Evolutionary conservation across 53 echinoderm and acorn worm genomes (phyloP), one percentile per base, ranked within the genome.

Genomic region (Paracentrotus lividus): DNA sequence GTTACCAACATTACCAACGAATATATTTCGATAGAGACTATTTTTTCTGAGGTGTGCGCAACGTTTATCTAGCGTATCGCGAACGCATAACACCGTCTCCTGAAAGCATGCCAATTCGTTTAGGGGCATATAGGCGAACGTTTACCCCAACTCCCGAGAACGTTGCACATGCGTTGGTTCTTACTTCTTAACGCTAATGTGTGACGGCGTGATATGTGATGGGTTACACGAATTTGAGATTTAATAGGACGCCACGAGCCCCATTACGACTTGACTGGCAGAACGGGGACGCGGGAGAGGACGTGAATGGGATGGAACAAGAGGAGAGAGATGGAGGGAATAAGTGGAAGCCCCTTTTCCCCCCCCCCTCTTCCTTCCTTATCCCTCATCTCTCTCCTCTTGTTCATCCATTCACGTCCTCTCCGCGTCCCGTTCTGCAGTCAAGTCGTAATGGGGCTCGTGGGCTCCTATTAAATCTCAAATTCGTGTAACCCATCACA

Each of bases 161-260:
- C n/a, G n/a, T n/a, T n/a, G n/a, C n/a, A n/a, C n/a, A n/a, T n/a
- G n/a, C n/a, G n/a, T n/a, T n/a, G n/a, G n/a, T n/a, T n/a, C n/a
- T n/a, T n/a, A n/a, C n/a, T n/a, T n/a, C n/a, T n/a, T n/a, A n/a
- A n/a, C n/a, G n/a, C n/a, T n/a, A n/a, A n/a, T n/a, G n/a, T n/a
- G n/a, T n/a, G n/a, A n/a, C n/a, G n/a, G n/a, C n/a, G n/a, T n/a
- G n/a, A n/a, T n/a, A n/a, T n/a, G 13, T 31, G 31, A 64, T 64
- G 64, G 64, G 64, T 29, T 64, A 64, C 64, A 64, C 64, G 64
- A 64, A 29, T 64, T 64, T 64, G 64, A 27, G 64, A 64, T 64
- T 64, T 64, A 8, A 64, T 64, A 27, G 64, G 64, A 9, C 64
- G 64, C 64, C 64, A 64, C 64, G 29, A 64, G 64, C 64, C 64